Conservation (phyloP, 2,113 vertebrate species). For the Rhodinocichla rosea region DNA sequence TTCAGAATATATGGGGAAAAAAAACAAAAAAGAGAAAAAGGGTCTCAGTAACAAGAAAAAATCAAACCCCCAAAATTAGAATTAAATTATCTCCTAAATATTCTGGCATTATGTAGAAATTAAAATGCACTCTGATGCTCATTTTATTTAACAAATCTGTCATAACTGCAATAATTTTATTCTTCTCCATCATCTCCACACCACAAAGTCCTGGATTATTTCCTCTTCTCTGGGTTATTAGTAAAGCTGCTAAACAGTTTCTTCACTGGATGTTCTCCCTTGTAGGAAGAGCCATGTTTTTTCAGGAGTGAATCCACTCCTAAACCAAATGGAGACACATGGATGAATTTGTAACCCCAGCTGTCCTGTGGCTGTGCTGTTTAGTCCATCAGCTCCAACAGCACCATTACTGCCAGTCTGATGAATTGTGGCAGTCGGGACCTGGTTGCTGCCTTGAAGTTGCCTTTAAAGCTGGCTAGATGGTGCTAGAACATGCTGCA, state of each 20-base stretch:
- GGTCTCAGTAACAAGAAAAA: neutral
- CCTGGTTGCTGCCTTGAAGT: neutral
- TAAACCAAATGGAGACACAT: neutral
- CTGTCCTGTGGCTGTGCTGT: neutral
- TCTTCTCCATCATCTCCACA: neutral
- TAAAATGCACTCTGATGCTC: neutral
- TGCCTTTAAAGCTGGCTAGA: slow-evolving; percentile 9
- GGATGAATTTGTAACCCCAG: neutral
- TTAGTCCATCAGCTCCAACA: neutral
- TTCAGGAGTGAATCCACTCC: neutral
- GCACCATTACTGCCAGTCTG: neutral
- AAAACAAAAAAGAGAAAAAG: neutral
- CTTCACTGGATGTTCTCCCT: neutral
- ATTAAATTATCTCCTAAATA: neutral
- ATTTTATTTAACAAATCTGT: neutral
- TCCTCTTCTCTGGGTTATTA: neutral
- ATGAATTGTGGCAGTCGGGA: neutral
- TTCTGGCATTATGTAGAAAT: neutral
- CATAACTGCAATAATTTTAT: neutral
- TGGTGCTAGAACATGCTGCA: neutral
- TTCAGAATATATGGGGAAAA: neutral
- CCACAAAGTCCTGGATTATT: neutral
- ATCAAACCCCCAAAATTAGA: neutral
- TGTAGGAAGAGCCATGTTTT: neutral
- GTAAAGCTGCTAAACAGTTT: neutral